Percentiles rank a stretch among this genome's conserved stretches.
Evolutionary conservation across 1,140 invertebrate species (phyloP).

Genomic region (Delia radicum): DNA sequence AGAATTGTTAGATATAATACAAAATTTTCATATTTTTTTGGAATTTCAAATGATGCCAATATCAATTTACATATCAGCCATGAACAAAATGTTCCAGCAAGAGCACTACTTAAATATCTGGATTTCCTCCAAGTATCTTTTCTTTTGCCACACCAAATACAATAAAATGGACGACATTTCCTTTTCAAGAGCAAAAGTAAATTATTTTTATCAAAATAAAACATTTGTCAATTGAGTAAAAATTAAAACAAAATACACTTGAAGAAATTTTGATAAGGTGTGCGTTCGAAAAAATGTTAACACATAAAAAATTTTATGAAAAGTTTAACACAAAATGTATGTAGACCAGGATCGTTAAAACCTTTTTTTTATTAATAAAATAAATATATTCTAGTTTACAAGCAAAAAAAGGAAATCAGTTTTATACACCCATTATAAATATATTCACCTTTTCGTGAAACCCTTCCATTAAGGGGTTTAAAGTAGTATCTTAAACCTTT

Average conservation of each 20-base stretch:
- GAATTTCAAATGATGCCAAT: background rate
- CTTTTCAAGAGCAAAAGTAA: constrained; percentile 11
- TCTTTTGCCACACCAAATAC: constrained; percentile 8
- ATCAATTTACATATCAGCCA: constrained; percentile 11
- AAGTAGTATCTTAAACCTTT: too few species aligned
- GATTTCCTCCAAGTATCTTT: constrained; percentile 6
- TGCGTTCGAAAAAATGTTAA: too few species aligned
- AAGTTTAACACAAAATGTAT: too few species aligned
- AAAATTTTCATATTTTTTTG: background rate
- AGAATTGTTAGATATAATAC: background rate
- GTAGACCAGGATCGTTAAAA: too few species aligned
- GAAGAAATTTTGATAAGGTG: too few species aligned
- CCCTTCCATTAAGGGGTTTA: too few species aligned
- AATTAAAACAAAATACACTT: background rate
- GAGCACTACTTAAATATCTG: background rate
- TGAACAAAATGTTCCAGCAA: constrained; percentile 5
- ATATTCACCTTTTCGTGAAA: too few species aligned
- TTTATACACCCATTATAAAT: too few species aligned
- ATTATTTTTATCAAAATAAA: constrained; percentile 25
- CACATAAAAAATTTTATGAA: too few species aligned
- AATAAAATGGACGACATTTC: constrained; percentile 19
- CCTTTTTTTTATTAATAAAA: too few species aligned
- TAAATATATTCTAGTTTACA: too few species aligned
- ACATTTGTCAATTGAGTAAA: background rate
- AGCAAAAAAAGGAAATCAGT: too few species aligned